Evolutionary conservation across 2,888 invertebrate genomes (phyloP).

Genomic region (Alitta virens): DNA sequence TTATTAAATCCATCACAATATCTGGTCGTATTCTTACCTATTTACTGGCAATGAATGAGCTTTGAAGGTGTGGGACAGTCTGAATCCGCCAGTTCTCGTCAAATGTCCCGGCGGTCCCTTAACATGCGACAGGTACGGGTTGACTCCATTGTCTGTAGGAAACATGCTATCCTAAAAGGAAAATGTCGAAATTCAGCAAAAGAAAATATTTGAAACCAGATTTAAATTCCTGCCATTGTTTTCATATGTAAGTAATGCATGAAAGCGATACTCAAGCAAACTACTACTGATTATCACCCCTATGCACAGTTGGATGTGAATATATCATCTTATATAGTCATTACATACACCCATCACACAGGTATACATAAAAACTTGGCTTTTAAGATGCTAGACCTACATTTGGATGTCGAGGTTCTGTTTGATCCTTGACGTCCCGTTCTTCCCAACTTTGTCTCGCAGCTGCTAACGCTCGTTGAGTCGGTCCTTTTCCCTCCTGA

Average conservation of each 20-base stretch:
- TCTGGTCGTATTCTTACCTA: no score
- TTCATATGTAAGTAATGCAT: no score
- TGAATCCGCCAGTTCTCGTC: constrained; percentile 52
- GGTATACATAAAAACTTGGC: no score
- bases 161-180: constrained; percentile 52
- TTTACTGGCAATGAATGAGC: constrained; percentile 54
- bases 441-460: constrained; percentile 38
- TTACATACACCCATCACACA: no score
- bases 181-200: neutral
- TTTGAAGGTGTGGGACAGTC: constrained; percentile 48
- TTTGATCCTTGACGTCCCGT: constrained; percentile 23
- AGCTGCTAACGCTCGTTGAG: constrained; percentile 43
- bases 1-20: no score
- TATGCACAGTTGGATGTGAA: no score
- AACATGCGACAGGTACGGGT: constrained; percentile 47
- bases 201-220: neutral
- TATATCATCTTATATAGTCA: no score
- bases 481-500: constrained; percentile 43
- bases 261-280: no score
- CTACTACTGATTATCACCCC: no score
- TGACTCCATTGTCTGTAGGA: constrained; percentile 53
- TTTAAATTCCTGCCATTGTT: no score
- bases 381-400: no score
- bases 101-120: constrained; percentile 47
- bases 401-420: constrained; percentile 46